A percentile compares a stretch with the other conserved stretches of the same genome.
These are phyloP conservation scores for Phorcus lineatus DNA, from an alignment of 2,888 invertebrate genomes.

Conservation along the genomic window DNA sequence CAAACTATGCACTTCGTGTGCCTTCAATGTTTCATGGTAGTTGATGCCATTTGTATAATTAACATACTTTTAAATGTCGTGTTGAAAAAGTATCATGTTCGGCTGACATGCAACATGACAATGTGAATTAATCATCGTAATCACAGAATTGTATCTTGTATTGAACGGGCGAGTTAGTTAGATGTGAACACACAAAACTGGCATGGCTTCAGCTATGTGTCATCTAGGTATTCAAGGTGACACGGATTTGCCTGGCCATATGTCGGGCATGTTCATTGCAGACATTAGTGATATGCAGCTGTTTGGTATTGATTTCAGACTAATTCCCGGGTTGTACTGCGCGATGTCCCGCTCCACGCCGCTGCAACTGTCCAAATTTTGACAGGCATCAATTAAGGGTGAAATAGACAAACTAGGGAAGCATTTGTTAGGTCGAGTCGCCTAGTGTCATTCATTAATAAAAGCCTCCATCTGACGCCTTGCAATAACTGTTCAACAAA, in stretches of 20 bases:
- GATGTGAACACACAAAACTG: no score
- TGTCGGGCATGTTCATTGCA: no score
- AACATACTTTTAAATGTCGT: neutral
- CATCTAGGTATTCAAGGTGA: no score
- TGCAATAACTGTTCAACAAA: no score
- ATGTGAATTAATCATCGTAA: no score
- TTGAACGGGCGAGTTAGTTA: no score
- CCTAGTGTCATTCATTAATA: neutral
- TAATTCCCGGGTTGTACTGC: neutral
- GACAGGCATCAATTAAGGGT: constrained; percentile 8
- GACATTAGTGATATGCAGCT: neutral
- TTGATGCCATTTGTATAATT: neutral
- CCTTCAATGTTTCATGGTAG: no score
- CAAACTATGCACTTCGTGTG: no score
- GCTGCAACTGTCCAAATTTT: neutral
- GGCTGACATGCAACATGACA: neutral
- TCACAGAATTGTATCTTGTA: no score
- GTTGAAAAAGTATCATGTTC: neutral
- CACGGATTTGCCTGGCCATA: no score
- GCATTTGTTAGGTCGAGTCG: neutral
- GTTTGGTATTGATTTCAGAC: neutral
- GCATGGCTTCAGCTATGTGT: no score
- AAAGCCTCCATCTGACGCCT: no score
- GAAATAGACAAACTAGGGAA: constrained; percentile 3
- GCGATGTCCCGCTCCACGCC: neutral